Evolutionary conservation across 2,797 vertebrate genomes (phyloP).

Genomic region (Tadarida brasiliensis): DNA sequence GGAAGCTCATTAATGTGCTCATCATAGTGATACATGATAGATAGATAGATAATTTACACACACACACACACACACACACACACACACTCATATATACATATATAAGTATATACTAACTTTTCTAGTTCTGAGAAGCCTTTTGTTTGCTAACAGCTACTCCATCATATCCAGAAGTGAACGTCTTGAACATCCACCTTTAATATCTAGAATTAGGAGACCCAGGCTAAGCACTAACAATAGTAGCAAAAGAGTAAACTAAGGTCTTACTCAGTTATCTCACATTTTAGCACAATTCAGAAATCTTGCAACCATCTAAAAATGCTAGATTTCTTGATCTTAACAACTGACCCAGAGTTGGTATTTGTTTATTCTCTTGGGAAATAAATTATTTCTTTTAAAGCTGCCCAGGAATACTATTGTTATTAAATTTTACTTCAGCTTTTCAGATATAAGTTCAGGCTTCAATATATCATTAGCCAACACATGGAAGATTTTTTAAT

Average conservation of each 20-base stretch:
- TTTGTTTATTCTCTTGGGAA: slow-evolving; percentile 70
- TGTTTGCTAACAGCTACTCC: background rate
- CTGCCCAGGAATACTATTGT: slow-evolving; percentile 47
- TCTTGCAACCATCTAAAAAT: background rate
- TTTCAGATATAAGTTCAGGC: slow-evolving; percentile 51
- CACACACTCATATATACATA: too few relatives aligned
- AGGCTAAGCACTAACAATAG: background rate
- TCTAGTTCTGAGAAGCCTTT: background rate
- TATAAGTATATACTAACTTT: background rate
- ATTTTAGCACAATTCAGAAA: background rate
- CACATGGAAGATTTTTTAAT: slow-evolving; percentile 47
- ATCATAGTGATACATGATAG: background rate
- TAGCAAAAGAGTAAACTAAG: background rate
- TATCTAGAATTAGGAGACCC: background rate
- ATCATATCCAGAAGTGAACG: background rate
- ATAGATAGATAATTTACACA: too few relatives aligned
- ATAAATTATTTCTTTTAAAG: slow-evolving; percentile 71
- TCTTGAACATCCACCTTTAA: background rate
- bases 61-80: too few relatives aligned
- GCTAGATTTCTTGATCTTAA: background rate
- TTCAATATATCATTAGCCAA: background rate
- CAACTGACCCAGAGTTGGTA: background rate
- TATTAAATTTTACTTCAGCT: slow-evolving; percentile 73
- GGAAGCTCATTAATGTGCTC: background rate
- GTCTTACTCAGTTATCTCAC: background rate